Conservation (phyloP, 2,888 invertebrate genomes). For the Oligia latruncula region DNA sequence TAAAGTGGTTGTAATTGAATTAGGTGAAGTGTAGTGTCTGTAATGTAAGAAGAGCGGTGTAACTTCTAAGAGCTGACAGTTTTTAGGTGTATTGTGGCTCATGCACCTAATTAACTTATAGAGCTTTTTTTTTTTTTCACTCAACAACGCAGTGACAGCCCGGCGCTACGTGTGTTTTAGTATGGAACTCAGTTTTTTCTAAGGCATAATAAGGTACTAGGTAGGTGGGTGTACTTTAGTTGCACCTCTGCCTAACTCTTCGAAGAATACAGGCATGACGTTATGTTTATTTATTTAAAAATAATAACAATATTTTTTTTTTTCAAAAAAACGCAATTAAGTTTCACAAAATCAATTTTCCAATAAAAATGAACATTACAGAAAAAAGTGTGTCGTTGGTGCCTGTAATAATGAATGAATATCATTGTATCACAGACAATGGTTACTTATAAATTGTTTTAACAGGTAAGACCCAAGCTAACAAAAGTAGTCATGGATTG, state of each 20-base stretch:
- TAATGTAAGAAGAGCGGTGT: not conserved
- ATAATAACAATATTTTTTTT: too few relatives aligned
- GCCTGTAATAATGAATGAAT: too few relatives aligned
- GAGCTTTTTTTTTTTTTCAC: not conserved
- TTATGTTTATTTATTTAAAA: not conserved
- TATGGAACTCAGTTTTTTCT: not conserved
- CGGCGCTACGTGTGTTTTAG: too few relatives aligned
- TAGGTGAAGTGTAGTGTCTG: not conserved
- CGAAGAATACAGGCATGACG: not conserved
- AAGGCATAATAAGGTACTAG: not conserved
- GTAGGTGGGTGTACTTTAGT: not conserved
- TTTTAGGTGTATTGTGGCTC: not conserved
- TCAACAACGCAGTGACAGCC: not conserved
- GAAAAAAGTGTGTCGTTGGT: too few relatives aligned
- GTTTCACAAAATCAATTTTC: too few relatives aligned
- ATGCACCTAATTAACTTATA: not conserved
- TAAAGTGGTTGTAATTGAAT: conserved; percentile 34
- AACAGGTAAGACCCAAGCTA: too few relatives aligned
- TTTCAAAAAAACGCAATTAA: too few relatives aligned
- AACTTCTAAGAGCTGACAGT: not conserved
- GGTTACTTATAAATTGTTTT: too few relatives aligned
- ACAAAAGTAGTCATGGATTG: too few relatives aligned
- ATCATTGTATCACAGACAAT: too few relatives aligned
- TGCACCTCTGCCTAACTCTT: not conserved
- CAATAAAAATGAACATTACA: too few relatives aligned